Evolutionary conservation across 2,888 invertebrate genomes (phyloP), one percentile per base, ranked within the genome.

Genomic region (Phoenoteleia sp.): DNA sequence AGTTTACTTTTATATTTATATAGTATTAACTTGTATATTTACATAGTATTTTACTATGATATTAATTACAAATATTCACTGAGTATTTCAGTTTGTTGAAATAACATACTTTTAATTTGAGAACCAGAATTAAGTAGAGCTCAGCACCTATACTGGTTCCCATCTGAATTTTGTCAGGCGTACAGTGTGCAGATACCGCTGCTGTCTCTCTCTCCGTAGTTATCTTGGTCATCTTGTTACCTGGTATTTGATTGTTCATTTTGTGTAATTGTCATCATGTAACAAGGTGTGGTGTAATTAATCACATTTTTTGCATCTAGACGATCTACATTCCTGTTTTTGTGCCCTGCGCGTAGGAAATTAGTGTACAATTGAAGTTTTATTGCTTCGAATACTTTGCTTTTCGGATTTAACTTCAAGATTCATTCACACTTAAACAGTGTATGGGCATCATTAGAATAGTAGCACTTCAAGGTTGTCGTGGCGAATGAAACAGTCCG

Each of bases 251-350:
- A 27, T 27, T 7, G 7, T 27, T 7, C 27, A 7, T 27, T 5
- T 5, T 7, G 27, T 27, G 7, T 27, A 5, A 7, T 39, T 15
- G n/a, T 17, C 11, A 7, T 42, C 19, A 7, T 42, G 42, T 42
- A 42, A 42, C 6, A 17, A 11, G 1, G 42, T 42, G 7, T 42
- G 69, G 29, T 79, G 60, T 21, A 42, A 62, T 1, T 17, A 1
- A 11, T 60, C 1, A 21, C 69, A 79, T 45, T 69, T 69, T 42
- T 19, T 79, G 11, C 77, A 79, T 9, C n/a, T 3, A 17, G 60
- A 67, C 33, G 69, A 67, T 33, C 36, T 13, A 15, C 77, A 77
- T 13, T 69, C 77, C n/a, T 39, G 33, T 3, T 3, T 17, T 0
- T 17, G 3, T 21, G 54, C 11, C 39, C 39, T 33, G 9, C 6